Base-by-base conservation (phyloP, 2,888 invertebrate genomes). In the Apoda limacodes region DNA sequence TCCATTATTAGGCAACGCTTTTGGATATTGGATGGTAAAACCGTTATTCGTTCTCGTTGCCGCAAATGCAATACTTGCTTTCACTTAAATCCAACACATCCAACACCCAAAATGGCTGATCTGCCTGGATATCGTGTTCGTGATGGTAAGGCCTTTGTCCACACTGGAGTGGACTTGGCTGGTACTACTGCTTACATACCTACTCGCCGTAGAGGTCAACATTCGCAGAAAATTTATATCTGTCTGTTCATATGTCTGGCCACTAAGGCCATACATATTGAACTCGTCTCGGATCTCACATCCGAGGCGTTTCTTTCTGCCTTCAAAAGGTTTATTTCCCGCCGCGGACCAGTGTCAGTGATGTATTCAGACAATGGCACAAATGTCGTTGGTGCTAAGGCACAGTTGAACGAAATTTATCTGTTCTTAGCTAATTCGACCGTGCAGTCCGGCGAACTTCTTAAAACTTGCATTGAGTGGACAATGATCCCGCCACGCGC, bases 1-100 rank as follows among this genome's bases (percentile, higher is more conserved):
- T n/a, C n/a, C n/a, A n/a, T n/a, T n/a, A n/a, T n/a, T n/a, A n/a
- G n/a, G n/a, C n/a, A n/a, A n/a, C n/a, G n/a, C n/a, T n/a, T n/a
- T n/a, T n/a, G n/a, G n/a, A n/a, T n/a, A n/a, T n/a, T n/a, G n/a
- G n/a, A n/a, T n/a, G n/a, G n/a, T n/a, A n/a, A n/a, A n/a, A n/a
- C n/a, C n/a, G n/a, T n/a, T n/a, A n/a, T n/a, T n/a, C n/a, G n/a
- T n/a, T n/a, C n/a, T n/a, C n/a, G n/a, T n/a, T n/a, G n/a, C n/a
- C n/a, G n/a, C n/a, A 25, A 31, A 21, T 31, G 31, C 22, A 13
- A 25, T 25, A 25, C 9, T 31, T 31, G 25, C 15, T 31, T 31
- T 25, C 20, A 13, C n/a, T 19, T 10, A 17, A 31, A 31, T 13
- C 31, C 31, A 14, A 31, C 25, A 20, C 25, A 11, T 22, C 6